Conservation (phyloP, 2,888 invertebrate species). For the Metallyticus violacea region DNA sequence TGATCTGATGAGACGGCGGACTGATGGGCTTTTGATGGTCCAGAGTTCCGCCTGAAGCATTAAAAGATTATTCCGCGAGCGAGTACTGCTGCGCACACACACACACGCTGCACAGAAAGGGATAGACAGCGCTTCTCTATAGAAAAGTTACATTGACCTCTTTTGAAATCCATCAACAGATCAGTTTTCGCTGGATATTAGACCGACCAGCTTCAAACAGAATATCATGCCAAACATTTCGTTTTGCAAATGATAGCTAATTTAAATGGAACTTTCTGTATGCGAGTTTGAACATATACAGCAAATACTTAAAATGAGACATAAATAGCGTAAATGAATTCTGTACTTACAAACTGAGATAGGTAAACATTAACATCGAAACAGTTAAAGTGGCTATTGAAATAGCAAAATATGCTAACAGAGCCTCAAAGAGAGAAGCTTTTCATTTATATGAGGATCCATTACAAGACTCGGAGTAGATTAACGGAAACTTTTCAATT, state of each 20-base stretch:
- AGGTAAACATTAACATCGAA: neutral
- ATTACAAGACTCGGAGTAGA: neutral
- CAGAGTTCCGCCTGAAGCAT: constrained; percentile 24
- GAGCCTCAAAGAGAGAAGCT: neutral
- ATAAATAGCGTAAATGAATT: neutral
- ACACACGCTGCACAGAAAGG: neutral
- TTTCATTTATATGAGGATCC: neutral
- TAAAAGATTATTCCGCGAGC: constrained; percentile 21
- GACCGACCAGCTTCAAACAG: constrained; percentile 23
- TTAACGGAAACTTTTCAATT: neutral
- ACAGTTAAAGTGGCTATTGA: neutral
- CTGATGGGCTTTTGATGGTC: constrained; percentile 25
- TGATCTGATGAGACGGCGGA: constrained; percentile 7
- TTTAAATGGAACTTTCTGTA: neutral
- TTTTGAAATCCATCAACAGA: constrained; percentile 44
- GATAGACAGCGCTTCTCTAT: neutral
- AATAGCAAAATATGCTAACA: neutral
- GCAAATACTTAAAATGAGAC: neutral
- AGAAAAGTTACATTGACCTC: constrained; percentile 28
- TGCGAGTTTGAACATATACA: neutral
- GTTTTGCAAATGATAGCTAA: neutral
- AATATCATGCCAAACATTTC: neutral
- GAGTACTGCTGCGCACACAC: neutral
- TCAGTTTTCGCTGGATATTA: constrained; percentile 32
- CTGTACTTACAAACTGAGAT: neutral